Evolutionary conservation across 23 tunicate genomes (phyloP).

Genomic region (Trididemnum clinides): DNA sequence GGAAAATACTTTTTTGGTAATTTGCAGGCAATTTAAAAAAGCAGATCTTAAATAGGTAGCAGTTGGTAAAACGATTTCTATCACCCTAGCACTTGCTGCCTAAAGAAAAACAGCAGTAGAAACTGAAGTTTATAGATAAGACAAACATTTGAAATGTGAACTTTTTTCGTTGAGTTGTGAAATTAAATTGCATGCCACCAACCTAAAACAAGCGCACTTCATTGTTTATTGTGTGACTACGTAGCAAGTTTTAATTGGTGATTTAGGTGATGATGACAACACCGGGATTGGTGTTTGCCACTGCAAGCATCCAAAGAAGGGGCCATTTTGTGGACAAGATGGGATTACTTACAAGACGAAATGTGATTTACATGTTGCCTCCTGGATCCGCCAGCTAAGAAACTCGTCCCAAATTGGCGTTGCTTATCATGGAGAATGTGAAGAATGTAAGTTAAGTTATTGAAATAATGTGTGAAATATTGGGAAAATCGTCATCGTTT

Average conservation of each 20-base stretch:
- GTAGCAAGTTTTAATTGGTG: background rate
- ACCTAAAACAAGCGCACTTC: background rate
- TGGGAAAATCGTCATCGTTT: too few species aligned
- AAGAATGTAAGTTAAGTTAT: constrained; percentile 52
- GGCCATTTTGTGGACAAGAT: constrained; percentile 63
- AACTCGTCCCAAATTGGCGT: constrained; percentile 15
- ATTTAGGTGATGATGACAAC: background rate
- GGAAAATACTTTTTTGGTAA: too few species aligned
- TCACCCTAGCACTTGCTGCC: too few species aligned
- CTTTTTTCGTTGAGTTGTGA: too few species aligned
- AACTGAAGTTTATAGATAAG: too few species aligned
- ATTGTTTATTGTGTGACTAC: background rate
- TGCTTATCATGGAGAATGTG: constrained; percentile 55
- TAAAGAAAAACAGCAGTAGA: too few species aligned
- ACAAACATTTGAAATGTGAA: too few species aligned
- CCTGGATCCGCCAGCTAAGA: constrained; percentile 41
- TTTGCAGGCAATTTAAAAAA: too few species aligned
- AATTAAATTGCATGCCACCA: background rate
- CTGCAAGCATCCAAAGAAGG: constrained; percentile 51
- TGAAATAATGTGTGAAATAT: too few species aligned
- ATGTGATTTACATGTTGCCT: constrained; percentile 52
- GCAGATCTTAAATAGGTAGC: too few species aligned
- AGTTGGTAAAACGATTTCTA: too few species aligned
- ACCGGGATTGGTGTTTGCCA: constrained; percentile 15
- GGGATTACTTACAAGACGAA: constrained; percentile 47